phyloP scores from a whole-genome alignment of 2,113 vertebrate genomes.

The Anseranas semipalmata region DNA sequence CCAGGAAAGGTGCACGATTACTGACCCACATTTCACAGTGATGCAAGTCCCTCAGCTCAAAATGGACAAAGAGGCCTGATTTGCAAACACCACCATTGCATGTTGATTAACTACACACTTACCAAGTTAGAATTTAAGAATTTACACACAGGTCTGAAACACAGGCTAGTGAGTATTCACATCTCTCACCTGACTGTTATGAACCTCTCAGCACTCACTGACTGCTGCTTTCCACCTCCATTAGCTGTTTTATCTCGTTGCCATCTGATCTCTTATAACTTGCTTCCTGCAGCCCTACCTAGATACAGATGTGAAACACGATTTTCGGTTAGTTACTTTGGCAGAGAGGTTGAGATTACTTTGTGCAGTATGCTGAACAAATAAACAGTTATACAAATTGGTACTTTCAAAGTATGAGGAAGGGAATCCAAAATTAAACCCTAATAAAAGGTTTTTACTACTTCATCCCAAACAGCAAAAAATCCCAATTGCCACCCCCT shows the following conservation, averaged over 20 bases:
- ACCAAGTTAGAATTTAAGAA: not conserved
- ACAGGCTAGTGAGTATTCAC: not conserved
- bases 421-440: not conserved
- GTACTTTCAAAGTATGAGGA: not conserved
- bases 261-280: not conserved
- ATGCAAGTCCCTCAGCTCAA: not conserved
- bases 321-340: not conserved
- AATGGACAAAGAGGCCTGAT: not conserved
- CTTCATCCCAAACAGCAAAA: not conserved
- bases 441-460: not conserved
- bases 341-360: not conserved
- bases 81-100: not conserved
- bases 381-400: not conserved
- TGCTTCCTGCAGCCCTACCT: not conserved
- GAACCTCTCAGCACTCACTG: not conserved
- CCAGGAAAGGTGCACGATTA: not conserved
- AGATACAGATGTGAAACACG: not conserved
- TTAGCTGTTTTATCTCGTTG: not conserved
- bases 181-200: not conserved
- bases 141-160: not conserved
- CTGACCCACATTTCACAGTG: not conserved
- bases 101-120: not conserved
- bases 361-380: not conserved
- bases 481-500: accelerated
- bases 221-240: not conserved